Percentiles rank a stretch among this genome's conserved stretches.
Evolutionary conservation across 2,888 invertebrate genomes (phyloP).

Genomic region (Rotaria sp.): DNA sequence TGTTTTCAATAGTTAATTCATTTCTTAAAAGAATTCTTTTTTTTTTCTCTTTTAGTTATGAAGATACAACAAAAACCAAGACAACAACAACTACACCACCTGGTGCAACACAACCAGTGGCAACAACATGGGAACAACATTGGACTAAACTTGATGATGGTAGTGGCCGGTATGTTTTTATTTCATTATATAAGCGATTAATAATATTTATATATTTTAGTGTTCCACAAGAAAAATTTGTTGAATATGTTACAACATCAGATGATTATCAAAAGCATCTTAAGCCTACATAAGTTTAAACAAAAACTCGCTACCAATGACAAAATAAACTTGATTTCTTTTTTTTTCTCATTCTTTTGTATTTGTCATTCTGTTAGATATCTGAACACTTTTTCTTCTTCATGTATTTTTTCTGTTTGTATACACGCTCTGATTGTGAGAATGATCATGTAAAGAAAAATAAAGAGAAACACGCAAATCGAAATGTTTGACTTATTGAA

Average conservation of each 20-base stretch:
- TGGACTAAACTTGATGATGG: conserved; percentile 14
- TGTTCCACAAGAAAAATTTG: conserved; percentile 21
- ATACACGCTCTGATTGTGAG: neutral
- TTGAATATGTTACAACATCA: neutral
- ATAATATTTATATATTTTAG: neutral
- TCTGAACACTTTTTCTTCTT: neutral
- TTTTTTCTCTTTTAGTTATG: neutral
- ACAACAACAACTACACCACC: neutral
- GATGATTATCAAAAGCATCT: neutral
- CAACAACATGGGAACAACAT: neutral
- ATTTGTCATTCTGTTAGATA: neutral
- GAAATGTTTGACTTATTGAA: no score
- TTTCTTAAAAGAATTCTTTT: neutral
- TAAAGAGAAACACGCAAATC: no score
- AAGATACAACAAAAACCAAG: neutral
- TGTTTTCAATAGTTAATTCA: neutral
- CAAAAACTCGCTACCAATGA: neutral
- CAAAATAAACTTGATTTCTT: neutral
- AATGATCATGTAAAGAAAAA: no score
- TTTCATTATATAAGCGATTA: neutral
- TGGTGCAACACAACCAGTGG: neutral
- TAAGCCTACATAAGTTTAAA: neutral
- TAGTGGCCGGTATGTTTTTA: neutral
- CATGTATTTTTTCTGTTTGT: neutral
- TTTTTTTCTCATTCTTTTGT: neutral